Base-by-base conservation (phyloP, 2,113 vertebrate species). In the Colinus virginianus region DNA sequence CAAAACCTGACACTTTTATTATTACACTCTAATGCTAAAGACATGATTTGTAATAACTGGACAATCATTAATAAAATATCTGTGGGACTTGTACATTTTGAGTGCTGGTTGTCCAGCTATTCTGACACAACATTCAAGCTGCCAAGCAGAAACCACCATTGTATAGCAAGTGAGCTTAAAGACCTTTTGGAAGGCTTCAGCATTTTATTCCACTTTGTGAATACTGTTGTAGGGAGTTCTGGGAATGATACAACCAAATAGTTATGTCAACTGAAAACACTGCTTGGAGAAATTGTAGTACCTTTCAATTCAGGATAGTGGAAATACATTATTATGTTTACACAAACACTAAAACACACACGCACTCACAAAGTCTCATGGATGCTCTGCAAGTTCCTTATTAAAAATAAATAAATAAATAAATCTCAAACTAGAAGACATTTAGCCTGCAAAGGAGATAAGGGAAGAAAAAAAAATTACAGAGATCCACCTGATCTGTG, bases 111-210 rank as follows among this genome's bases (percentile, higher is more conserved):
- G 45, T 8, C 18, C 48, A 51, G 20, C 19, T 13, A 28, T 69
- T 77, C 22, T 32, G 22, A 66, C 34, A 40, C 26, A 32, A 40
- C 32, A 62, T 34, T 55, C 30, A 13, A 77, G 42, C 2, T 63
- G 32, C 40, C 23, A 77, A 51, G 53, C 51, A 70, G 36, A 34
- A 79, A 55, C 20, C 15, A 62, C 5, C 10, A 36, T 10, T 14
- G 7, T 32, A 56, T 10, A 1, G 0, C 23, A 22, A 56, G 12
- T 4, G 21, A 36, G 7, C 63, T 13, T 61, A 18, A 10, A 61
- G 67, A 87, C 43, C 19, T 55, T 71, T 23, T 20, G 21, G 23
- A 77, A 7, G n/a, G 21, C 18, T 82, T 78, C 28, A 74, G 15
- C 13, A 28, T 34, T 21, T 48, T 32, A 26, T 61, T 53, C 28